Base-by-base conservation (phyloP, 64 coral and sea anemone species). In the Anthopleura sola region DNA sequence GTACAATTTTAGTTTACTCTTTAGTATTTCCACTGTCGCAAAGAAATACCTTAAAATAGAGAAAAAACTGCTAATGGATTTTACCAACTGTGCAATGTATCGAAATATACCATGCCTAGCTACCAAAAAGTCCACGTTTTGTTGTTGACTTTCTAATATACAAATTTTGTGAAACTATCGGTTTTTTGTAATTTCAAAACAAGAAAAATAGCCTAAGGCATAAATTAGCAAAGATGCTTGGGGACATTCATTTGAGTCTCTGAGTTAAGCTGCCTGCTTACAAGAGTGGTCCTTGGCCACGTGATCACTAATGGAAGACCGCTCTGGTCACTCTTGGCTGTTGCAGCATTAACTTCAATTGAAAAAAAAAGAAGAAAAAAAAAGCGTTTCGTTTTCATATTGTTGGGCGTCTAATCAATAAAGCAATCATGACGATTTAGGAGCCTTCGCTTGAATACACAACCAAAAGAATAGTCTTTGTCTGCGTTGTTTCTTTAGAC, bases 371-470 rank as follows among this genome's bases (percentile, higher is more conserved):
- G 12, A 29, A 71, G 34, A 71, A 62, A 8, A 2, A 32, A 29
- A 71, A 71, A 71, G 66, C 66, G 66, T 4, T 71, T 36, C 10
- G 23, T 62, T 62, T n/a, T 26, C 0, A n/a, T 3, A 71, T 36
- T 71, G 66, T 71, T 71, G 13, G 15, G 34, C 31, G 31, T 71
- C 28, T 71, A 71, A 71, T 69, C 28, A 69, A 32, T 69, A 69
- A 69, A 69, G n/a, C 26, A 69, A 15, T 69, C 66, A 69, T 34
- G 8, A 28, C 28, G 66, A 32, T 71, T 71, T 71, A 32, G 66
- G 31, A 71, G 10, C 66, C 34, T 71, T 71, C 66, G 29, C 66
- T 71, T 71, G 66, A 71, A 71, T 71, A 71, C 66, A 71, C 66
- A 71, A 17, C 8, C 66, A 13, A 32, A 71, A 71, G 31, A 71